Evolutionary conservation across 2,113 vertebrate species (phyloP), one percentile per base, ranked within the genome.

Genomic region (Eudyptes chrysolophus): DNA sequence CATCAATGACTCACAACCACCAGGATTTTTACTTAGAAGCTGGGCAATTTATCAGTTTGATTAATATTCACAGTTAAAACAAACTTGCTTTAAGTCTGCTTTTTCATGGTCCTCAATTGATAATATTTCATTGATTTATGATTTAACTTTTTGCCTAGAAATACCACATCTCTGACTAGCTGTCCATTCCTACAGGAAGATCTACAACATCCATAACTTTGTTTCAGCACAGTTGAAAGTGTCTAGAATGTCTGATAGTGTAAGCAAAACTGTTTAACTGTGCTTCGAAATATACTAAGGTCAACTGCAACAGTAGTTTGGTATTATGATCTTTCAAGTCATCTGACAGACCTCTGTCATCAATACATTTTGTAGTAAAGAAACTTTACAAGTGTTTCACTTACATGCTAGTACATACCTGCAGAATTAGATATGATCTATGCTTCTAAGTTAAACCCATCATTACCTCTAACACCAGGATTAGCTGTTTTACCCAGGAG

Each of bases 181-280:
- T 62, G 26, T 14, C 48, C 29, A 60, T 51, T 89, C 58, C 57
- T 49, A 61, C 26, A 57, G 21, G 71, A 65, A 44, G 21, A 78
- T 42, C n/a, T 66, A 7, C 13, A 68, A 84, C 38, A 89, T 34
- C 32, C 6, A 0, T 38, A 44, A 71, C 8, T 10, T 54, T 26
- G 9, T 66, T 88, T 20, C 55, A 86, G 79, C 42, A 34, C 30
- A 72, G 79, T 21, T 77, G 3, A 17, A 64, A 72, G 36, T 11
- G 62, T 6, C 64, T 15, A 34, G 9, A 49, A 30, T 13, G 11
- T n/a, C 11, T 27, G 18, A 60, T 0, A 55, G 16, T 0, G 9
- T 16, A n/a, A 74, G 34, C n/a, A 70, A 21, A n/a, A 38, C 18
- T 19, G 17, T 44, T 80, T 26, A 58, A 4, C 29, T 62, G 36